phyloP scores from a whole-genome alignment of 2,888 invertebrate genomes.

The Brachyptera putata region DNA sequence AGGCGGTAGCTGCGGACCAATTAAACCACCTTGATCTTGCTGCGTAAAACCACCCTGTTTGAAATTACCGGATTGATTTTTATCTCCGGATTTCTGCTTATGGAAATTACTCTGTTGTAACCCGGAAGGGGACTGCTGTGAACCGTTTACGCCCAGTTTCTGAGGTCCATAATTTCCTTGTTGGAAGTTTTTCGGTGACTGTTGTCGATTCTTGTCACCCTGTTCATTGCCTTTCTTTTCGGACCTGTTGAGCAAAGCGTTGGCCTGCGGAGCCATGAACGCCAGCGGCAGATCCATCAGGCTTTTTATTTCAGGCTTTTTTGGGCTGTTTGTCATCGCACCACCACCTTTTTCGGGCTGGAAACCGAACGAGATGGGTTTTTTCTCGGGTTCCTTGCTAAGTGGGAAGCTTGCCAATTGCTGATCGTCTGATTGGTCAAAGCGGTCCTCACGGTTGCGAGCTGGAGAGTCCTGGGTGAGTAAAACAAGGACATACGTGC shows the following conservation, averaged over 20 bases:
- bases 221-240: neutral
- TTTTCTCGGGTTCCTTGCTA: neutral
- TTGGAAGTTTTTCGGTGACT: neutral
- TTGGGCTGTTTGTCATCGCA: too few species aligned
- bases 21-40: too few species aligned
- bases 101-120: too few species aligned
- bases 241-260: neutral
- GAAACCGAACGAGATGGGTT: neutral
- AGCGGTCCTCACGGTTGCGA: neutral
- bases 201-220: neutral
- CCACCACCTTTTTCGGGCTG: too few species aligned
- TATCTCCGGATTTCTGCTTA: too few species aligned
- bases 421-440: too few species aligned
- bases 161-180: neutral
- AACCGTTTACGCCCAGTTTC: too few species aligned
- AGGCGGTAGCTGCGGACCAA: too few species aligned
- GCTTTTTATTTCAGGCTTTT: slow-evolving; percentile 1
- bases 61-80: too few species aligned
- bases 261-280: slow-evolving; percentile 6
- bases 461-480: neutral
- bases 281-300: slow-evolving; percentile 1
- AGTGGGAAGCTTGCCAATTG: neutral
- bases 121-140: too few species aligned
- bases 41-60: too few species aligned
- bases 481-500: too few species aligned